Percentiles rank a stretch among this genome's conserved stretches.
These are phyloP conservation scores for Mallotus villosus DNA, from an alignment of 2,797 vertebrate genomes.

Conservation along the genomic window DNA sequence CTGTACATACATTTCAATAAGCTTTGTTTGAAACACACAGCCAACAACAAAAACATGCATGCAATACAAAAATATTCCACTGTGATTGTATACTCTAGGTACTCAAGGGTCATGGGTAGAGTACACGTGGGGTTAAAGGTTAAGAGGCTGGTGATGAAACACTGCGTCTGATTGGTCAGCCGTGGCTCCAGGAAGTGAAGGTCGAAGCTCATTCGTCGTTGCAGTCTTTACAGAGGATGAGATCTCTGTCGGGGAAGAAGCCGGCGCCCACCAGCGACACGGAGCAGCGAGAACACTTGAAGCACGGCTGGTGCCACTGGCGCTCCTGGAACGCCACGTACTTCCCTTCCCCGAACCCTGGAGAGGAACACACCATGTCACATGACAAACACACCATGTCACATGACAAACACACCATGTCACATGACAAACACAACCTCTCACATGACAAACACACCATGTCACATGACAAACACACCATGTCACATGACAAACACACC, in stretches of 20 bases:
- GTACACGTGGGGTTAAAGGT: conserved; percentile 35
- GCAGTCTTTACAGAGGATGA: conserved; percentile 92
- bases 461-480: background rate
- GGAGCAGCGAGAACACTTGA: conserved; percentile 94
- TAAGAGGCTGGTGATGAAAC: conserved; percentile 7
- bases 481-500: too few species aligned
- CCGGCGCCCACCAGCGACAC: conserved; percentile 91
- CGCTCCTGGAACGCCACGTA: conserved; percentile 93
- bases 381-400: background rate
- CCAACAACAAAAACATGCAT: conserved; percentile 26
- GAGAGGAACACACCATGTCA: conserved; percentile 44
- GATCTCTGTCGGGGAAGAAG: conserved; percentile 90
- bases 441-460: too few species aligned
- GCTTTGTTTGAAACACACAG: conserved; percentile 23
- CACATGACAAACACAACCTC: background rate
- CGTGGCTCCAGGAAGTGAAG: background rate
- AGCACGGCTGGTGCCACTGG: conserved; percentile 97
- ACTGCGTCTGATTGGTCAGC: background rate
- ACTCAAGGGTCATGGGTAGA: conserved; percentile 15
- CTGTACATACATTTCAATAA: conserved; percentile 39
- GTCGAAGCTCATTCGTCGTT: conserved; percentile 73
- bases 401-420: background rate
- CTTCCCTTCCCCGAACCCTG: conserved; percentile 94
- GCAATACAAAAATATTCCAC: conserved; percentile 20
- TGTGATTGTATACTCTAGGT: conserved; percentile 16